Base-by-base conservation (phyloP, 2,113 vertebrate genomes). In the Chitala chitala region DNA sequence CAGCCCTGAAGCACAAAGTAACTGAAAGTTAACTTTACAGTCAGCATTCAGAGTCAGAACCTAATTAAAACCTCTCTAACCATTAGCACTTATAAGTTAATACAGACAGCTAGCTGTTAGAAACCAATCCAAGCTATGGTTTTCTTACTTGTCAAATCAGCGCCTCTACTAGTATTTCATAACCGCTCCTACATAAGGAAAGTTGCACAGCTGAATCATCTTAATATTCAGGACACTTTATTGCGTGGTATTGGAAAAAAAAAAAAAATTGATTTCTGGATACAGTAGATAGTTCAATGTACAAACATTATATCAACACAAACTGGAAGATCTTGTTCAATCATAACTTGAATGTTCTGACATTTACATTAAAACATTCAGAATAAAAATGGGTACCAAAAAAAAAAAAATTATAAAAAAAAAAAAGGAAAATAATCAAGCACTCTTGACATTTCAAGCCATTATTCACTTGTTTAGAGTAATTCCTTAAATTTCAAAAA, bases 361-460 rank as follows among this genome's bases (percentile, higher is more conserved):
- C 71, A 79, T 75, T 81, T 86, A 84, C 79, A 87, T 83, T 90
- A 89, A 88, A 91, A 86, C 79, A 75, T 75, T 82, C 83, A 77
- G 29, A 44, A 74, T 89, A 88, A 89, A 91, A 91, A 87, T 76
- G 69, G 54, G 81, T 64, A 83, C 80, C n/a, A n/a, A 84, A 79
- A 86, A 82, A 87, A 88, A 24, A 31, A 51, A 79, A 77, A 73
- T 26, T 83, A 65, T 87, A 80, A 51, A 83, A 76, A 73, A 76
- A 69, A 70, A 55, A n/a, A n/a, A n/a, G n/a, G n/a, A 31, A 2
- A 82, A 56, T 61, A 76, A 81, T 70, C 3, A 76, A 63, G 48
- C 46, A 69, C 9, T 69, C n/a, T 31, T 50, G 48, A 31, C 24
- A 31, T 53, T 8, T 51, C 46, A 51, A 33, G 33, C n/a, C n/a